These are phyloP conservation scores for Festucalex cinctus DNA, from an alignment of 2,113 vertebrate species.

Conservation along the genomic window DNA sequence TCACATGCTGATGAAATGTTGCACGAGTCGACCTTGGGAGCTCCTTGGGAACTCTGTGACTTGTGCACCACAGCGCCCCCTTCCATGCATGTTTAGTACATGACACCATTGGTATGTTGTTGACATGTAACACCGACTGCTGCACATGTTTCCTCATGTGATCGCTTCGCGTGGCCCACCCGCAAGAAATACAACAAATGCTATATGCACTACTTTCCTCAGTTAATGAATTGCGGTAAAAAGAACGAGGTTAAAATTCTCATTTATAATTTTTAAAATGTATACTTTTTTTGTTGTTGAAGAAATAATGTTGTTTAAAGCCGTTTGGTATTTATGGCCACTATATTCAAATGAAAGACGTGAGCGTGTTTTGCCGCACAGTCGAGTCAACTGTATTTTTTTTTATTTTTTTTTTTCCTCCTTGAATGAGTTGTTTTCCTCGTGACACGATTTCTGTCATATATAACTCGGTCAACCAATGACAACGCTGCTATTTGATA, in stretches of 20 bases:
- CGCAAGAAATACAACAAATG: not conserved
- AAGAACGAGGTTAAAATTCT: too few relatives aligned
- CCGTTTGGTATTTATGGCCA: too few relatives aligned
- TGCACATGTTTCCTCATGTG: conserved; percentile 53
- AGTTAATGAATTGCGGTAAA: not conserved
- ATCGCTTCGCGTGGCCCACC: not conserved
- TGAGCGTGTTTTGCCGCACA: not conserved
- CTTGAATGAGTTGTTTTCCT: not conserved
- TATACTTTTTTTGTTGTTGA: too few relatives aligned
- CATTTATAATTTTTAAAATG: too few relatives aligned
- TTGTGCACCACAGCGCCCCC: not conserved
- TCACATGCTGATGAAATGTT: not conserved
- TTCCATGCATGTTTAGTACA: not conserved
- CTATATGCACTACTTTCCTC: not conserved
- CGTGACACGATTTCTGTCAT: conserved; percentile 10
- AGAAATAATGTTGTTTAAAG: too few relatives aligned
- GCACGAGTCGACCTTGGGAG: not conserved
- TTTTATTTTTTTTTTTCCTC: too few relatives aligned
- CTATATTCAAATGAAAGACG: too few relatives aligned
- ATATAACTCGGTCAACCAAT: conserved; percentile 53
- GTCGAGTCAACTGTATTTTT: not conserved
- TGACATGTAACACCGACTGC: not conserved
- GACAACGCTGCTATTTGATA: not conserved
- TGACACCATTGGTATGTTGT: not conserved
- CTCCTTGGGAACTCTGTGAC: not conserved